Evolutionary conservation across 2,797 vertebrate species (phyloP).

Genomic region (Pseudochirops corinnae): DNA sequence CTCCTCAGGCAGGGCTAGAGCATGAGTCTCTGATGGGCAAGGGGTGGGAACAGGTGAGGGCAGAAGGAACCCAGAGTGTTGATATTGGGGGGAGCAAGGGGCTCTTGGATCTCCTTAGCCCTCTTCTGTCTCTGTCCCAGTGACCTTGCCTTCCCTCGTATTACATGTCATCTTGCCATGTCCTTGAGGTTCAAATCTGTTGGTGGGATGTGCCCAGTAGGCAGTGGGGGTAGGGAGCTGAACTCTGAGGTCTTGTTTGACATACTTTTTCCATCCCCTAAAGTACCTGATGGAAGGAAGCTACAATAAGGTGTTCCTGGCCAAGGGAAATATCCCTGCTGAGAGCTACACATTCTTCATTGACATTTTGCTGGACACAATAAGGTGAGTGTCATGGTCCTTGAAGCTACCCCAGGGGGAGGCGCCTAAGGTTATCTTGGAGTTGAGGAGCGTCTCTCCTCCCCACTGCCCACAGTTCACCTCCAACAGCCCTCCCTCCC

Average conservation of each 20-base stretch:
- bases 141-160: neutral
- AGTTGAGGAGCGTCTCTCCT: neutral
- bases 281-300: constrained; percentile 98
- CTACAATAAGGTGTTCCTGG: constrained; percentile 98
- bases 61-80: neutral
- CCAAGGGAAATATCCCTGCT: constrained; percentile 97
- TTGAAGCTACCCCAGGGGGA: neutral
- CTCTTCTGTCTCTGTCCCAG: neutral
- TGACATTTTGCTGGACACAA: constrained; percentile 96
- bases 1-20: neutral
- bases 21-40: neutral
- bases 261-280: neutral
- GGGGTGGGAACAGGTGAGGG: no score
- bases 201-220: neutral
- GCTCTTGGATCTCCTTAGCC: neutral
- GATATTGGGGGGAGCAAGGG: neutral
- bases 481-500: neutral
- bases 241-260: neutral
- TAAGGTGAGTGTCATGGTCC: constrained; percentile 87
- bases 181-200: no score
- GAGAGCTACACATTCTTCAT: constrained; percentile 98
- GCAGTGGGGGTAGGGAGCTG: neutral
- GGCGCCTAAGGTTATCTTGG: neutral
- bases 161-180: neutral
- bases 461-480: neutral